Percentiles rank a stretch among this genome's conserved stretches.
phyloP scores from a whole-genome alignment of 2,113 vertebrate genomes.

The Pteruthius melanotis region DNA sequence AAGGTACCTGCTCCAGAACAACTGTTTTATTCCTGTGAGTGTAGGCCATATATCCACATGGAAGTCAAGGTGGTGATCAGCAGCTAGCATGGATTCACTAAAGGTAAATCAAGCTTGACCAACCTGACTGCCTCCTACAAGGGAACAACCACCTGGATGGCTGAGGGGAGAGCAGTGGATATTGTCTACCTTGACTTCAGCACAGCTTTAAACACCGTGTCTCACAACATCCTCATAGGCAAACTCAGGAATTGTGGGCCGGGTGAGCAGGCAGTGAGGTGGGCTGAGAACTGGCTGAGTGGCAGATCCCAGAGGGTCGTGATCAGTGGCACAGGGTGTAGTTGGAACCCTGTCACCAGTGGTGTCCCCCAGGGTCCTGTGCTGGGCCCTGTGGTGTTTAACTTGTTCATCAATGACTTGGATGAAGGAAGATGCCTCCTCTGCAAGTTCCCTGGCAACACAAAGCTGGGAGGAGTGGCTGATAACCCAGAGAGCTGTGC shows the following conservation, averaged over 20 bases:
- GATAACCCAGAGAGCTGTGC: not conserved
- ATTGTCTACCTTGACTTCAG: not conserved
- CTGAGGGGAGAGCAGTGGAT: not conserved
- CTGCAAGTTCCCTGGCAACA: not conserved
- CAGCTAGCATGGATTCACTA: not conserved
- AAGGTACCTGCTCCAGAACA: not conserved
- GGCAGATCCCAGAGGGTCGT: not conserved
- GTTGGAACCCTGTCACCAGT: not conserved
- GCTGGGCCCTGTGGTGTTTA: not conserved
- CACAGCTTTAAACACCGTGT: fast-evolving
- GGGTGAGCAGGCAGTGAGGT: not conserved
- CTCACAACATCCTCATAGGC: fast-evolving
- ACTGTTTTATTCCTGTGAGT: not conserved
- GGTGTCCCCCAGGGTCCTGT: not conserved
- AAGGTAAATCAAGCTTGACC: not conserved
- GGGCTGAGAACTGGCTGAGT: not conserved
- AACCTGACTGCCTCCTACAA: not conserved
- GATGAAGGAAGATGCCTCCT: not conserved
- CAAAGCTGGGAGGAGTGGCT: not conserved
- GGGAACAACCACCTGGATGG: not conserved
- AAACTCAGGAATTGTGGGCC: not conserved
- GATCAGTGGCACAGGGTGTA: not conserved
- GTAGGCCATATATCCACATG: not conserved
- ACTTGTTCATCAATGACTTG: not conserved
- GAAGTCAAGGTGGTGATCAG: not conserved